phyloP scores from a whole-genome alignment of 2,888 invertebrate genomes.

The Lithosia quadra region DNA sequence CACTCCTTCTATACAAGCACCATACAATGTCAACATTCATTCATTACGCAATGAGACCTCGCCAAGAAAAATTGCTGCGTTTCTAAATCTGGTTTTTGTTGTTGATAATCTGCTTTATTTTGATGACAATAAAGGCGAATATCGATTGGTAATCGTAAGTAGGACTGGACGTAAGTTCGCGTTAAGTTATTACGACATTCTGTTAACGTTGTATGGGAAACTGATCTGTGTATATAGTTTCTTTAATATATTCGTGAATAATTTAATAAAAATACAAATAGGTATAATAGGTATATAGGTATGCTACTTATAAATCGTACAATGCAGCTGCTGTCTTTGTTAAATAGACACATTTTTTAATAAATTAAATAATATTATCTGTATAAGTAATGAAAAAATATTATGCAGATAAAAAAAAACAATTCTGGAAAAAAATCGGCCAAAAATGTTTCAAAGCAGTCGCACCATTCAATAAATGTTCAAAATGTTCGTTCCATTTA shows the following conservation, averaged over 20 bases:
- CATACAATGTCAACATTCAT: slow-evolving; percentile 81
- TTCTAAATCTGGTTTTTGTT: slow-evolving; percentile 61
- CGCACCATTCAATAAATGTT: not conserved
- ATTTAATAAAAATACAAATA: not conserved
- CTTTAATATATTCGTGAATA: slow-evolving; percentile 19
- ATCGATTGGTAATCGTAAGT: slow-evolving; percentile 53
- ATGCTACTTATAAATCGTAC: not conserved
- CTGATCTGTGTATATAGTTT: slow-evolving; percentile 33
- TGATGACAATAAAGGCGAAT: slow-evolving; percentile 47
- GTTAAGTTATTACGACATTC: slow-evolving; percentile 63
- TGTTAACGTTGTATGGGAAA: slow-evolving; percentile 55
- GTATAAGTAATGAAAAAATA: too few relatives aligned
- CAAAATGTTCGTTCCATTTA: slow-evolving; percentile 4
- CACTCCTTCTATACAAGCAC: slow-evolving; percentile 51
- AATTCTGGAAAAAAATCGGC: too few relatives aligned
- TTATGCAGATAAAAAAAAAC: too few relatives aligned
- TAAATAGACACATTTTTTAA: not conserved
- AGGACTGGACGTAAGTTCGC: slow-evolving; percentile 59
- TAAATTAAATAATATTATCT: too few relatives aligned
- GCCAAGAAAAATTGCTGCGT: slow-evolving; percentile 73
- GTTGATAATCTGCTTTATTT: slow-evolving; percentile 52
- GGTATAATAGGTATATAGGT: too few relatives aligned
- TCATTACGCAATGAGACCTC: slow-evolving; percentile 83
- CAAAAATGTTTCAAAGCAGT: not conserved
- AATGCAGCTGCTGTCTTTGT: not conserved